phyloP scores from a whole-genome alignment of 1,140 invertebrate genomes.

The Monomorium pharaonis region DNA sequence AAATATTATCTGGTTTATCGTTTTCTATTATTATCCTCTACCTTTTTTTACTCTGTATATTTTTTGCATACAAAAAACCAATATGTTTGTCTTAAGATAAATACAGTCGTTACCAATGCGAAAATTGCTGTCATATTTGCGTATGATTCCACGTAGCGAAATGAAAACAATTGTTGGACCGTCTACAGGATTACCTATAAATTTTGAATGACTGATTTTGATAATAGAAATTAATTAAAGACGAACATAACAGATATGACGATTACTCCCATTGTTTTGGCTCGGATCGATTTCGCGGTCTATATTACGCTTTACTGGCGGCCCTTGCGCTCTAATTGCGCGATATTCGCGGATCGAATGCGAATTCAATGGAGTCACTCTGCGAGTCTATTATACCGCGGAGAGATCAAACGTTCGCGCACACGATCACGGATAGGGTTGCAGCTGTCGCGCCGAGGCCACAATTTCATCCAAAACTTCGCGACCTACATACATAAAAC shows the following conservation, averaged over 20 bases:
- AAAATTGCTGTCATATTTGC: neutral
- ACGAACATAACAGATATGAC: constrained; percentile 31
- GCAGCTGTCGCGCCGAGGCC: constrained; percentile 10
- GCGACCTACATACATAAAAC: constrained; percentile 61
- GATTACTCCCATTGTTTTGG: constrained; percentile 45
- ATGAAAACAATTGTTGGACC: neutral
- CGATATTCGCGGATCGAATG: constrained; percentile 38
- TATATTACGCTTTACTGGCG: constrained; percentile 15
- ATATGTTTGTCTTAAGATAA: neutral
- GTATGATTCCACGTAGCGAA: neutral
- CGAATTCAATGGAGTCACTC: constrained; percentile 55
- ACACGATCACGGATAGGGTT: constrained; percentile 36
- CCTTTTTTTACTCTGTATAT: neutral
- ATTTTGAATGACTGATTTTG: constrained; percentile 31
- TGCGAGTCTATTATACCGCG: constrained; percentile 51
- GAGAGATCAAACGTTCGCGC: constrained; percentile 55
- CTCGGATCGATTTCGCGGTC: constrained; percentile 27
- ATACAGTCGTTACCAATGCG: neutral
- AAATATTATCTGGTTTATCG: neutral
- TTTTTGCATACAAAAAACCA: neutral
- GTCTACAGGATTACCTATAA: constrained; percentile 8
- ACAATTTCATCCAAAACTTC: constrained; percentile 61
- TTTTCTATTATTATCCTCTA: neutral
- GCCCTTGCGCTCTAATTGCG: constrained; percentile 45
- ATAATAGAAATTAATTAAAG: constrained; percentile 59